A percentile compares a stretch with the other conserved stretches of the same genome.
Conservation (phyloP, 2,888 invertebrate species). For the Drosophila phalerata region DNA sequence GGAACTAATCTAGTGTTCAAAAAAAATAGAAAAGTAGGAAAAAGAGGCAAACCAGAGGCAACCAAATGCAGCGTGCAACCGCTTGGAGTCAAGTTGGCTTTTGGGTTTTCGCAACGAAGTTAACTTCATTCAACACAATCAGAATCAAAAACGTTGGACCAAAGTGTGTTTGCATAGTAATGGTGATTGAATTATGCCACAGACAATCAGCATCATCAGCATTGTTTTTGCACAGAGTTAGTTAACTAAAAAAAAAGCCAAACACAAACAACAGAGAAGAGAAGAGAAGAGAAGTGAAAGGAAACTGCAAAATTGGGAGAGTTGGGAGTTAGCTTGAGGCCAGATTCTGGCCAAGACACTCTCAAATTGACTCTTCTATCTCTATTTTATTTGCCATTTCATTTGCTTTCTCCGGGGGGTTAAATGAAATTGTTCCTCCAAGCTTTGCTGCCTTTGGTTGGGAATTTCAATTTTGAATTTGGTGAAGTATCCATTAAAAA, state of each 20-base stretch:
- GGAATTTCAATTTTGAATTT: constrained; percentile 34
- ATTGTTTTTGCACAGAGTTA: constrained; percentile 73
- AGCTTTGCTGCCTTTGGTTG: constrained; percentile 29
- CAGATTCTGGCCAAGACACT: constrained; percentile 29
- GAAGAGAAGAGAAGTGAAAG: neutral
- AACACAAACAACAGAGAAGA: constrained; percentile 14
- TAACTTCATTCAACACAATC: constrained; percentile 59
- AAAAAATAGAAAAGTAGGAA: neutral
- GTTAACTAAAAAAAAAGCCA: constrained; percentile 46
- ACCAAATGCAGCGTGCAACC: constrained; percentile 26
- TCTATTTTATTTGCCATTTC: constrained; percentile 45
- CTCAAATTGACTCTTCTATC: constrained; percentile 14
- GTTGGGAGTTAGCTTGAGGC: constrained; percentile 20
- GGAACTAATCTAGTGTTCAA: constrained; percentile 21
- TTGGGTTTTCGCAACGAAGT: constrained; percentile 5
- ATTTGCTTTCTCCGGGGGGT: constrained; percentile 31
- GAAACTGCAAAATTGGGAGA: constrained; percentile 8
- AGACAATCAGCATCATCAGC: constrained; percentile 80
- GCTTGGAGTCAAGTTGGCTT: constrained; percentile 20
- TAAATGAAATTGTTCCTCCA: constrained; percentile 46
- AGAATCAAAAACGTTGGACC: constrained; percentile 68
- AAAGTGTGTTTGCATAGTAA: constrained; percentile 77
- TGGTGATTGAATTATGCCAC: constrained; percentile 78
- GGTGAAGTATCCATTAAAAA: constrained; percentile 38
- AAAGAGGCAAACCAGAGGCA: constrained; percentile 12